A percentile compares a stretch with the other conserved stretches of the same genome.
These are phyloP conservation scores for Smutsia temminckii DNA, from an alignment of 2,797 vertebrate species.

Conservation along the genomic window DNA sequence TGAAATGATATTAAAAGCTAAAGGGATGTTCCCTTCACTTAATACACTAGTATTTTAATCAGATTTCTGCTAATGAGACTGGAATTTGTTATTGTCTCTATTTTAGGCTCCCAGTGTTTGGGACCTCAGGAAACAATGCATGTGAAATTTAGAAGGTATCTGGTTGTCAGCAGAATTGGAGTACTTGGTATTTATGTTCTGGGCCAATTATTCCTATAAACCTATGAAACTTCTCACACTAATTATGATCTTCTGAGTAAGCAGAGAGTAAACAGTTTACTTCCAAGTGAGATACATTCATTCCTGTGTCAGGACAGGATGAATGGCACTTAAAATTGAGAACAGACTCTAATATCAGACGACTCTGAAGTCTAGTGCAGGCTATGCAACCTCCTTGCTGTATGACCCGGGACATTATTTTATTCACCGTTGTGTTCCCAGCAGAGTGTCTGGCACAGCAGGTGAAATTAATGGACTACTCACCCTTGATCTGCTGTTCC, in stretches of 20 bases:
- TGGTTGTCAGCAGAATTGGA: background rate
- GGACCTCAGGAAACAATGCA: background rate
- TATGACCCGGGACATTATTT: background rate
- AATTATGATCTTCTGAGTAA: background rate
- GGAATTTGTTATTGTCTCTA: slow-evolving; percentile 21
- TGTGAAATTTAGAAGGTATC: background rate
- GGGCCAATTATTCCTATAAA: background rate
- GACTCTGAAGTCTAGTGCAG: background rate
- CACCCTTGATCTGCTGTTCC: background rate
- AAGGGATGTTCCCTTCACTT: background rate
- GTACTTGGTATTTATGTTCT: background rate
- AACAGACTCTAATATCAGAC: background rate
- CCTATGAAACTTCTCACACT: background rate
- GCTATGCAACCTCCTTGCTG: background rate
- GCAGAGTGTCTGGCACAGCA: background rate
- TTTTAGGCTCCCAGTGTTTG: background rate
- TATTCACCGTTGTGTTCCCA: background rate
- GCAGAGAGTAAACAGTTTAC: background rate
- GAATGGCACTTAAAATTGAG: background rate
- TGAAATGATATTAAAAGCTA: slow-evolving; percentile 19
- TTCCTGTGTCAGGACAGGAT: background rate
- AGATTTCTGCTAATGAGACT: slow-evolving; percentile 9
- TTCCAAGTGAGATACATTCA: background rate
- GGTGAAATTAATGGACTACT: background rate
- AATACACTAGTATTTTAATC: background rate